Percentiles rank a stretch among this genome's conserved stretches.
phyloP scores from a whole-genome alignment of 2,113 vertebrate species.

The Bubalus kerabau region DNA sequence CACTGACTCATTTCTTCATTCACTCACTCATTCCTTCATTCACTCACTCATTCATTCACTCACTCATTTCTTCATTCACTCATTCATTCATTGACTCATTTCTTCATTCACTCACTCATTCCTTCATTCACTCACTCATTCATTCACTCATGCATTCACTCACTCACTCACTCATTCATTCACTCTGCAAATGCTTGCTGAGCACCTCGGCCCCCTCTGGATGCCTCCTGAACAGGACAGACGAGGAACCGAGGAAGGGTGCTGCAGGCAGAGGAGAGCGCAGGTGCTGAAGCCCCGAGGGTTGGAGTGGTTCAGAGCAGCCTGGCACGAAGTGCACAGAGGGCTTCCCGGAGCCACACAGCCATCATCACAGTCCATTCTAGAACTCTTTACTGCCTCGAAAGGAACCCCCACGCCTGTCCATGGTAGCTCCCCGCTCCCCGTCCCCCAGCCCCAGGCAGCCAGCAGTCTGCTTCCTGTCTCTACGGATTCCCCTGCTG shows the following conservation, averaged over 20 bases:
- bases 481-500: not conserved
- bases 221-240: not conserved
- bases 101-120: not conserved
- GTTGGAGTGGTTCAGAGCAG: not conserved
- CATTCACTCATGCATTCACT: not conserved
- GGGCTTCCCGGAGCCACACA: not conserved
- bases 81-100: accelerated
- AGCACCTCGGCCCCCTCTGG: not conserved
- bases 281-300: not conserved
- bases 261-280: not conserved
- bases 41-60: not conserved
- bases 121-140: not conserved
- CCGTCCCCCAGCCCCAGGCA: not conserved
- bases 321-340: not conserved
- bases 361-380: not conserved
- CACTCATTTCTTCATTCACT: not conserved
- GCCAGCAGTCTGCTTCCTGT: not conserved
- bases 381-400: not conserved
- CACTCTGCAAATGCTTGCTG: not conserved
- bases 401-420: not conserved
- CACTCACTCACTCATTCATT: not conserved
- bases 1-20: not conserved
- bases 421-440: not conserved
- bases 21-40: not conserved
- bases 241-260: not conserved